Evolutionary conservation across 2,113 vertebrate species (phyloP).

Genomic region (Scopus umbretta): DNA sequence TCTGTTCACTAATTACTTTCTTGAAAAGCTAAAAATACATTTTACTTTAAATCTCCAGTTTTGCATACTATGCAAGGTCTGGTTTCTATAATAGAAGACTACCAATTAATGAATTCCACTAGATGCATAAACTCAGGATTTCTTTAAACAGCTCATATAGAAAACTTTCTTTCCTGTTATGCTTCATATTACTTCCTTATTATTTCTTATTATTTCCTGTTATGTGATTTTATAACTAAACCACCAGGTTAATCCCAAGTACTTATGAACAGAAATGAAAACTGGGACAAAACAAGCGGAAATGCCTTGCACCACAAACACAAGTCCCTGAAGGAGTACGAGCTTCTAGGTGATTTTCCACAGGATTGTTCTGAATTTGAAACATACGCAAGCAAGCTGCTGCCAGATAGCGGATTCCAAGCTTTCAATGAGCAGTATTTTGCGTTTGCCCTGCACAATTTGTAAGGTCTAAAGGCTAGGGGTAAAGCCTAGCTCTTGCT

Average conservation of each 20-base stretch:
- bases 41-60: not conserved
- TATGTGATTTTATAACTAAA: slow-evolving; percentile 1
- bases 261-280: not conserved
- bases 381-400: not conserved
- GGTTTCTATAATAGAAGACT: not conserved
- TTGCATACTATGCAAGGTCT: not conserved
- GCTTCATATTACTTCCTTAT: slow-evolving; percentile 18
- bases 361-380: not conserved
- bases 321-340: not conserved
- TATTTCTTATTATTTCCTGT: slow-evolving; percentile 45
- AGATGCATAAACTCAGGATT: not conserved
- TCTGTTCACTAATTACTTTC: not conserved
- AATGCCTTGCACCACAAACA: not conserved
- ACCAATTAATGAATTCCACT: not conserved
- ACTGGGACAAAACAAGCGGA: not conserved
- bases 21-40: not conserved
- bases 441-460: not conserved
- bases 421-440: not conserved
- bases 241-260: slow-evolving; percentile 25
- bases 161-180: slow-evolving; percentile 21
- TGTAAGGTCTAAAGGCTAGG: not conserved
- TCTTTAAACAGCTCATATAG: not conserved
- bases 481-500: not conserved
- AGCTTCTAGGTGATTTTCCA: not conserved
- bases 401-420: rapidly evolving